Evolutionary conservation across 2,888 invertebrate genomes (phyloP), one percentile per base, ranked within the genome.

Genomic region (Nowickia ferox): DNA sequence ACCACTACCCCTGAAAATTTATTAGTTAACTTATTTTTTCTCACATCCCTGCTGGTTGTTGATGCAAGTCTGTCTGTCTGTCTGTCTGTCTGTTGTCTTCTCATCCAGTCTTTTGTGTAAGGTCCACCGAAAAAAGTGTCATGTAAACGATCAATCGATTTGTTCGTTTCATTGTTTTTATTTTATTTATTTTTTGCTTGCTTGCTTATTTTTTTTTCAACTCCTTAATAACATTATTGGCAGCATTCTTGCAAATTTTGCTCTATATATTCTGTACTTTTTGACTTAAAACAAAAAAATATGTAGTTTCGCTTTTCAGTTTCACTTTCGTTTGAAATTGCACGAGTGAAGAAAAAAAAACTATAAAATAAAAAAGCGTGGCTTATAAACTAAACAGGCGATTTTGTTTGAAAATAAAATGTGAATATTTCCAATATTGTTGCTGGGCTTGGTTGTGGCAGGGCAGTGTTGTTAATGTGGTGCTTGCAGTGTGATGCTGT

Each of bases 111-210:
- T 53, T 44, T 53, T 30, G 30, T 30, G 30, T 15, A 17, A 74
- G 53, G 42, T 72, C 65, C 57, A 55, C 80, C 65, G 42, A 84
- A 75, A 79, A 84, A 79, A 79, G 83, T 86, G 86, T 86, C 86
- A 83, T 83, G 86, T 86, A 83, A 86, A 83, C 86, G 86, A 77
- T 80, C 86, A 86, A 86, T 86, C 86, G 86, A 86, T 86, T 86
- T 83, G 86, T 79, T 86, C 68, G 42, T 55, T 72, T 55, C 51
- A 30, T 84, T 59, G 10, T 40, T 30, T 46, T 19, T 44, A 17
- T 22, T 42, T 22, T 40, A 17, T 46, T 19, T 44, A 17, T 22
- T 42, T 22, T 38, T 15, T 15, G 1, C 30, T 30, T 30, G 30
- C 30, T 30, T 15, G 48, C 19, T 44, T 46, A 15, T 53, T 66